These are phyloP conservation scores for Polydesmus complanatus DNA, from an alignment of 2,888 invertebrate genomes.

Conservation along the genomic window DNA sequence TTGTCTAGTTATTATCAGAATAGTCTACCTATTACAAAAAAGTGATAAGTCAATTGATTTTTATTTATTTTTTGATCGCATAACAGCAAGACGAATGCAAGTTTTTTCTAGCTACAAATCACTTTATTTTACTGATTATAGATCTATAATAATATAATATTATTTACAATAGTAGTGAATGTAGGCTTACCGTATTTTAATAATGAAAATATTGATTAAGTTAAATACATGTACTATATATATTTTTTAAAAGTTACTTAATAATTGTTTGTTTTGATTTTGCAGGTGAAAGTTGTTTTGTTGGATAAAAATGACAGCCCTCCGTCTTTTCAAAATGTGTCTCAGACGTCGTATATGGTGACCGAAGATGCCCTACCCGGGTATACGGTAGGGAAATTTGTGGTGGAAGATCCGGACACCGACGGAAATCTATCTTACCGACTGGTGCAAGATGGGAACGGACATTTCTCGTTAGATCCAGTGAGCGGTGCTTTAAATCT, in stretches of 20 bases:
- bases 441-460: conserved; percentile 32
- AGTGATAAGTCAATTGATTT: too few relatives aligned
- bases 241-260: neutral
- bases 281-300: conserved; percentile 65
- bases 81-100: too few relatives aligned
- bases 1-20: too few relatives aligned
- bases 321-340: conserved; percentile 60
- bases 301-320: conserved; percentile 89
- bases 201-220: too few relatives aligned
- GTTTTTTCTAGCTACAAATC: too few relatives aligned
- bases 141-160: too few relatives aligned
- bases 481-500: conserved; percentile 56
- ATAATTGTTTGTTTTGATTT: too few relatives aligned
- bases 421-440: conserved; percentile 54
- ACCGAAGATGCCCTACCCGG: conserved; percentile 76
- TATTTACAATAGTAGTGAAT: too few relatives aligned
- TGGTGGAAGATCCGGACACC: conserved; percentile 72
- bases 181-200: too few relatives aligned
- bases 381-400: conserved; percentile 58
- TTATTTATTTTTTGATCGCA: too few relatives aligned
- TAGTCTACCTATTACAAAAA: too few relatives aligned
- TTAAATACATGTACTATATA: neutral
- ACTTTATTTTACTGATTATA: too few relatives aligned
- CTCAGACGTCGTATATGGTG: conserved; percentile 55
- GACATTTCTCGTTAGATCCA: conserved; percentile 51